Evolutionary conservation across 1,140 invertebrate genomes (phyloP).

Genomic region (Rhagoletis pomonella): DNA sequence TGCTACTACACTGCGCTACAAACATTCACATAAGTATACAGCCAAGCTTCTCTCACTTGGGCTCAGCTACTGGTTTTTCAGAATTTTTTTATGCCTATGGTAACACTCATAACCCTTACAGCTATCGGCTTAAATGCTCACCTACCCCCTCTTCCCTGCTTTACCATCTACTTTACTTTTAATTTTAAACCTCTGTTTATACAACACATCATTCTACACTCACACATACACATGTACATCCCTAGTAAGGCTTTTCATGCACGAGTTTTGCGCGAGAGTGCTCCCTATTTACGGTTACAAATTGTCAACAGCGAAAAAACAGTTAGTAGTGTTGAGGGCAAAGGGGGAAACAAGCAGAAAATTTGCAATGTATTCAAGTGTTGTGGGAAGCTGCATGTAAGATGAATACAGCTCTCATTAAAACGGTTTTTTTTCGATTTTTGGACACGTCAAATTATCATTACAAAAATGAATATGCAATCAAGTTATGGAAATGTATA

Average conservation of each 20-base stretch:
- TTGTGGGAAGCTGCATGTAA: background rate
- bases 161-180: conserved; percentile 2
- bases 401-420: background rate
- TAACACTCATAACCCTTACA: background rate
- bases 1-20: background rate
- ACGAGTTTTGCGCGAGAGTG: background rate
- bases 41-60: background rate
- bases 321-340: background rate
- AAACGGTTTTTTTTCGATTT: background rate
- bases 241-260: background rate
- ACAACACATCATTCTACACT: background rate
- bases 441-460: background rate
- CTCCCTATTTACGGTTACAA: background rate
- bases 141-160: background rate
- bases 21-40: background rate
- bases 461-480: too few species aligned
- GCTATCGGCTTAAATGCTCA: background rate
- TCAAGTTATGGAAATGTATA: too few species aligned
- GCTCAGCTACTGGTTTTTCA: background rate
- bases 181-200: conserved; percentile 45
- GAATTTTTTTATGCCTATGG: too few species aligned
- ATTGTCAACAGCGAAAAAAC: background rate
- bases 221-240: too few species aligned
- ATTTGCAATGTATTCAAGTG: conserved; percentile 1
- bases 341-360: background rate